Base-by-base conservation (phyloP, 1,140 invertebrate genomes). In the Lucilia sericata region DNA sequence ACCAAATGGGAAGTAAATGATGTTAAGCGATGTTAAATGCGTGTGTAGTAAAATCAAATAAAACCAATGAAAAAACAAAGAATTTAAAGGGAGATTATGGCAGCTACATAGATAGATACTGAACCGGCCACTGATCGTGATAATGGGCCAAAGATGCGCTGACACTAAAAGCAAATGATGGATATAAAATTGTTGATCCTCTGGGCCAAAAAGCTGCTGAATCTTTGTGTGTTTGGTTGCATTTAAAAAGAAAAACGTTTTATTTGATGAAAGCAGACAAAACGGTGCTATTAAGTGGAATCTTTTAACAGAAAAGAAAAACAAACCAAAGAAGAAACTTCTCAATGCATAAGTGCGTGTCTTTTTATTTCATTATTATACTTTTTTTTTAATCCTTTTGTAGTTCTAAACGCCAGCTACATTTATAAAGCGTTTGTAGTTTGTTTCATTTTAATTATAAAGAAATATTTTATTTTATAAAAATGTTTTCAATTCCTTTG, bases 21-120 rank as follows among this genome's bases (percentile, higher is more conserved):
- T 80, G 76, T 80, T 80, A 80, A 80, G 76, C 76, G 76, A 80
- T 80, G 76, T 49, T 80, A 80, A 80, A 80, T 80, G 76, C 76
- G n/a, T 51, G 42, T 21, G n/a, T 70, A 70, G 19, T 70, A 70
- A 70, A 70, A 70, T 21, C 9, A 70, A 70, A 60, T n/a, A 60
- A 70, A 21, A 25, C n/a, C 65, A 19, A 65, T 12, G 21, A 70
- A 19, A 70, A 5, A 1, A 25, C 21, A 10, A 70, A 70, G 5
- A 70, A 70, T 2, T n/a, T 17, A 60, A n/a, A n/a, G 5, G 5
- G 5, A 17, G 14, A 60, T n/a, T 60, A n/a, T 60, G 7, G 55
- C 14, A 70, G 12, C 2, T 2, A 25, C 8, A 12, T 17, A 60
- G n/a, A 21, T 21, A 70, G 17, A 70, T 10, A n/a, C 10, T 70